Conservation (phyloP, 2,888 invertebrate species). For the Phrixothrix hirtus region DNA sequence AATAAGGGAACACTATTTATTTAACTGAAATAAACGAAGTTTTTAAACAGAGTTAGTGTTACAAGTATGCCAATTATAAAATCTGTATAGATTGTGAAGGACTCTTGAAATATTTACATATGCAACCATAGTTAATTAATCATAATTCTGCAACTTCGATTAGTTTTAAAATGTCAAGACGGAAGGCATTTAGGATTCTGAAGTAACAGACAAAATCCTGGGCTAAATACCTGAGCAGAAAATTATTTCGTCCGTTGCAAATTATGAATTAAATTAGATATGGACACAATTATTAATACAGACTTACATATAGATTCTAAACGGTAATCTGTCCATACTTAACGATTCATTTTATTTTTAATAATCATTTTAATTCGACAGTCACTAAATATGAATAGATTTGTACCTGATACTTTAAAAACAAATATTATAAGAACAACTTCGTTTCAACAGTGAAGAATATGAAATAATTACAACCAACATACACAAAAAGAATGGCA, state of each 20-base stretch:
- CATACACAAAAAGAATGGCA: slow-evolving; percentile 54
- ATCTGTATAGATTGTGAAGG: slow-evolving; percentile 28
- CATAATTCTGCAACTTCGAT: slow-evolving; percentile 27
- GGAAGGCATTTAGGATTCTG: slow-evolving; percentile 8
- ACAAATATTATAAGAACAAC: slow-evolving; percentile 1
- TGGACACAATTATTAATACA: slow-evolving; percentile 28
- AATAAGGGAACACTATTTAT: slow-evolving; percentile 60
- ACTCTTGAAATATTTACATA: slow-evolving; percentile 35
- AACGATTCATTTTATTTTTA: no score
- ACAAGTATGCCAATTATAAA: slow-evolving; percentile 51
- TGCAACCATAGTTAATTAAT: slow-evolving; percentile 28
- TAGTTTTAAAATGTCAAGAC: slow-evolving; percentile 19
- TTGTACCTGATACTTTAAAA: slow-evolving; percentile 2
- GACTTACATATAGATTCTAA: no score
- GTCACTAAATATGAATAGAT: background rate
- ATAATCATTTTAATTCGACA: no score
- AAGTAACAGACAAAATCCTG: slow-evolving; percentile 44
- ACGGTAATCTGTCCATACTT: no score
- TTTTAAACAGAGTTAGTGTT: slow-evolving; percentile 46
- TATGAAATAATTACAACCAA: slow-evolving; percentile 37
- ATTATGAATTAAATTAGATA: slow-evolving; percentile 26
- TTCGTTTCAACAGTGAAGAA: slow-evolving; percentile 6
- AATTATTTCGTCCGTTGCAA: slow-evolving; percentile 40
- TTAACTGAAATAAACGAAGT: slow-evolving; percentile 55
- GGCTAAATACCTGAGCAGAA: slow-evolving; percentile 57